Evolutionary conservation across 2,888 invertebrate genomes (phyloP), one percentile per base, ranked within the genome.

Genomic region (Emmelina monodactyla): DNA sequence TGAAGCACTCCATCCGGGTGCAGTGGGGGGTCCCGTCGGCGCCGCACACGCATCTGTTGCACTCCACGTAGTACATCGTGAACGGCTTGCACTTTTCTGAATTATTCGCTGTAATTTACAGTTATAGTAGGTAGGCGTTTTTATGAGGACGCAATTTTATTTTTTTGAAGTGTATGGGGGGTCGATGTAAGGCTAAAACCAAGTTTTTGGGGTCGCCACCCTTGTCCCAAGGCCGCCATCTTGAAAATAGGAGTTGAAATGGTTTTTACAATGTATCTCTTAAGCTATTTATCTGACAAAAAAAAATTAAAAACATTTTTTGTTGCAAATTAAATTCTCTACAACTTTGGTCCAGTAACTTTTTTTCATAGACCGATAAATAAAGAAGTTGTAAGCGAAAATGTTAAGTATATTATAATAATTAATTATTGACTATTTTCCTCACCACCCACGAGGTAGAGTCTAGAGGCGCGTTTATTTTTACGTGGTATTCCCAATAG

Each of bases 41-140:
- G 1, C 53, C 53, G 41, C 73, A 75, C 0, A 71, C 53, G 34
- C 73, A 75, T 38, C 49, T 53, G 32, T 73, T 75, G 41, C 73
- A 73, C 1, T 50, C 41, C 1, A 53, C 14, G 10, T 37, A 39
- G 38, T 46, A 64, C 0, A 53, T 49, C 0, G 58, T 51, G 39
- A 73, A 73, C 0, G 73, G 72, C 16, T 51, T 39, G 38, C 73
- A 75, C 16, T 46, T 44, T 0, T 33, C 19, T 2, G 25, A 12
- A 19, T 19, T 25, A 1, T 42, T 43, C 12, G 45, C 60, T 59
- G 47, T 11, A 41, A 32, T 31, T 39, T 12, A 5, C n/a, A n/a
- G n/a, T n/a, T n/a, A n/a, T n/a, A n/a, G n/a, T n/a, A n/a, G n/a
- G n/a, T n/a, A n/a, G n/a, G n/a, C n/a, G n/a, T n/a, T n/a, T n/a